These are phyloP conservation scores for Monopis laevigella DNA, from an alignment of 2,888 invertebrate genomes.

Conservation along the genomic window DNA sequence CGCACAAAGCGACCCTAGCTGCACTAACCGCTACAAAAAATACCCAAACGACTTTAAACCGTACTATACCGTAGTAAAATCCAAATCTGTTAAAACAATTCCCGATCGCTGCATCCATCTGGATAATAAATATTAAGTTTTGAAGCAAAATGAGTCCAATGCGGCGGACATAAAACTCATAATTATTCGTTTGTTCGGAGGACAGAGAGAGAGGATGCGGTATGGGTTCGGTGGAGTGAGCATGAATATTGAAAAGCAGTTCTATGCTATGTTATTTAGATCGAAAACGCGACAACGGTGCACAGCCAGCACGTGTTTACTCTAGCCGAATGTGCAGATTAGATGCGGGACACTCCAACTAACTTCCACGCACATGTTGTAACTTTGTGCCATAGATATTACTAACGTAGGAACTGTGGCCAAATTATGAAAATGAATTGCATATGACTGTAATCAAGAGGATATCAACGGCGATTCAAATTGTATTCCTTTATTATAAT, in stretches of 20 bases:
- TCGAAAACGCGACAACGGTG: constrained; percentile 40
- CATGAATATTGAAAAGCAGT: constrained; percentile 57
- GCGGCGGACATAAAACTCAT: constrained; percentile 35
- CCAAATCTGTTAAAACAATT: too few species aligned
- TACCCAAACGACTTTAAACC: constrained; percentile 22
- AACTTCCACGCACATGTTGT: constrained; percentile 37
- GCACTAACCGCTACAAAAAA: constrained; percentile 26
- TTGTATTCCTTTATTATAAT: too few species aligned
- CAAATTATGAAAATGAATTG: too few species aligned
- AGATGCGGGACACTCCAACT: constrained; percentile 28
- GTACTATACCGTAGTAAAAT: constrained; percentile 21
- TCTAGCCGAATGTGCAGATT: constrained; percentile 44
- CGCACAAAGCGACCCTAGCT: constrained; percentile 49
- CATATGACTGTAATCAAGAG: too few species aligned
- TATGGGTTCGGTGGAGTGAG: constrained; percentile 48
- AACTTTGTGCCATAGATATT: too few species aligned
- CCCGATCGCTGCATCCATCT: constrained; percentile 36
- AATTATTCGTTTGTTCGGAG: constrained; percentile 27
- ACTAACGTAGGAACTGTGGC: too few species aligned
- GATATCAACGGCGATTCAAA: too few species aligned
- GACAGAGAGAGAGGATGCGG: constrained; percentile 33
- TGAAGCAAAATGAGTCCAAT: not conserved
- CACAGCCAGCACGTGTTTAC: constrained; percentile 53
- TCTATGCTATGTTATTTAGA: constrained; percentile 46
- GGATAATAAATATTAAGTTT: constrained; percentile 25